Evolutionary conservation across 2,888 invertebrate genomes (phyloP).

Genomic region (Acronicta leporina): DNA sequence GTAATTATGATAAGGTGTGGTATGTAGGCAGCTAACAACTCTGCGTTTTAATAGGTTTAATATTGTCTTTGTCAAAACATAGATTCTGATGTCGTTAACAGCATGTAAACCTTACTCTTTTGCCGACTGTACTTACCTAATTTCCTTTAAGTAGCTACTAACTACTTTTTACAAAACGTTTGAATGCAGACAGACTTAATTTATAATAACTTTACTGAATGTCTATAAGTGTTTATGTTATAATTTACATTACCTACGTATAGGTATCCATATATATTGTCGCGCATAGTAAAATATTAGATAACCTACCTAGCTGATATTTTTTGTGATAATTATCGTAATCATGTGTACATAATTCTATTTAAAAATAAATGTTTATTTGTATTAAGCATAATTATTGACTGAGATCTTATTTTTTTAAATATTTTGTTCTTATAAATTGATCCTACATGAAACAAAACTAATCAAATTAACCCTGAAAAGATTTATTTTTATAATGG

Average conservation of each 20-base stretch:
- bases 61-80: no score
- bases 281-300: slow-evolving; percentile 42
- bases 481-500: no score
- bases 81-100: no score
- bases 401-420: slow-evolving; percentile 44
- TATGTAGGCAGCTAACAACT: no score
- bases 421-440: not conserved
- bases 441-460: no score
- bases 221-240: not conserved
- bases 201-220: not conserved
- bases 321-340: slow-evolving; percentile 81
- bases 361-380: slow-evolving; percentile 80
- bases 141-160: no score
- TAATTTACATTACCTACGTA: not conserved
- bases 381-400: slow-evolving; percentile 77
- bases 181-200: not conserved
- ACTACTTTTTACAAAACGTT: not conserved
- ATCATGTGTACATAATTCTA: slow-evolving; percentile 80
- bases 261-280: slow-evolving; percentile 7
- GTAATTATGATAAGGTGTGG: no score
- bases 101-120: no score
- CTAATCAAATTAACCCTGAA: no score
- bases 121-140: no score
- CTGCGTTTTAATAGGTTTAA: no score
- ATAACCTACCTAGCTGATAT: slow-evolving; percentile 63